phyloP scores from a whole-genome alignment of 2,113 vertebrate species.

The Cyanistes caeruleus region DNA sequence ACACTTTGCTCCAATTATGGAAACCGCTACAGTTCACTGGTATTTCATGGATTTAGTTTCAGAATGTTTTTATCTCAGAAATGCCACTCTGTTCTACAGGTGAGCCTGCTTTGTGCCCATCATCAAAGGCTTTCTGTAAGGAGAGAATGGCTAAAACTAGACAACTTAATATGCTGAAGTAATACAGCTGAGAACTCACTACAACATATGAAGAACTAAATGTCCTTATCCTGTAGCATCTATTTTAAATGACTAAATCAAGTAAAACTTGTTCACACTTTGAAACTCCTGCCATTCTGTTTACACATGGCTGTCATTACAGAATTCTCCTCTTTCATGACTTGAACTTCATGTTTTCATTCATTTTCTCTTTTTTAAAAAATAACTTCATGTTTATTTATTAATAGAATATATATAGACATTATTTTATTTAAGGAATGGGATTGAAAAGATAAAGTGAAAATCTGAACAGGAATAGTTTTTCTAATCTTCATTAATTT shows the following conservation, averaged over 20 bases:
- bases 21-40: not conserved
- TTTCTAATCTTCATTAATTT: not conserved
- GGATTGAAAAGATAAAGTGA: not conserved
- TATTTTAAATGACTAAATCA: not conserved
- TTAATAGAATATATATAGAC: not conserved
- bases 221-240: not conserved
- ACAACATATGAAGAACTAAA: not conserved
- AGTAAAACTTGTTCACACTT: not conserved
- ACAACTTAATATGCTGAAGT: not conserved
- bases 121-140: not conserved
- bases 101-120: not conserved
- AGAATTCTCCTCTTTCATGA: not conserved
- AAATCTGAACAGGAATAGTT: not conserved
- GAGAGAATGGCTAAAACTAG: not conserved
- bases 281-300: not conserved
- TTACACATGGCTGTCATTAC: not conserved
- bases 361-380: not conserved
- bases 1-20: fast-evolving
- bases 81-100: not conserved
- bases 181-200: not conserved
- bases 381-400: not conserved
- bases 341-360: not conserved
- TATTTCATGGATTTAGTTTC: not conserved
- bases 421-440: not conserved
- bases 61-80: not conserved